A percentile compares a stretch with the other conserved stretches of the same genome.
Conservation (phyloP, 2,113 vertebrate species). For the Oreochromis spilurus region DNA sequence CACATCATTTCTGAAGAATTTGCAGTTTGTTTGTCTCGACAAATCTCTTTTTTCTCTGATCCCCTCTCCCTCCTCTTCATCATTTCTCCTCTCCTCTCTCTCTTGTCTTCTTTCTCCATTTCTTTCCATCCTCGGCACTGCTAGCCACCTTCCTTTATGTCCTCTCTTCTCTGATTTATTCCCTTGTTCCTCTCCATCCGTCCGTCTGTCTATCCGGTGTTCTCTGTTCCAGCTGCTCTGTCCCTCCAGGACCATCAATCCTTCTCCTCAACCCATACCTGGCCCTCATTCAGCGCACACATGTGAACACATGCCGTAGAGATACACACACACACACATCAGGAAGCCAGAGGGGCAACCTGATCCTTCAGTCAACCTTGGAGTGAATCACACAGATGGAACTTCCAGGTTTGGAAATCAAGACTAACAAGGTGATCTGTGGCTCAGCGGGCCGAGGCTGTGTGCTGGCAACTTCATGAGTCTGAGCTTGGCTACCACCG, state of each 20-base stretch:
- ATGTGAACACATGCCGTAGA: slow-evolving; percentile 2
- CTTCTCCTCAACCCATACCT: slow-evolving; percentile 63
- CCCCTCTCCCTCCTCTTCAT: neutral
- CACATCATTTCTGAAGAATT: slow-evolving; percentile 66
- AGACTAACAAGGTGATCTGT: slow-evolving; percentile 58
- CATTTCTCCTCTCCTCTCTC: neutral
- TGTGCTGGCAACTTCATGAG: neutral
- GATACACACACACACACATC: neutral
- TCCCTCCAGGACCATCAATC: slow-evolving; percentile 70
- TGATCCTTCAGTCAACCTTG: slow-evolving; percentile 64
- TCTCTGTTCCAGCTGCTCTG: slow-evolving; percentile 67
- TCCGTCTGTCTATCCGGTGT: slow-evolving; percentile 61
- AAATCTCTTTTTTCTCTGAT: slow-evolving; percentile 13
- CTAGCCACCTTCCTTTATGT: slow-evolving; percentile 36
- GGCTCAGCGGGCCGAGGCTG: neutral
- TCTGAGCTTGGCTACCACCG: neutral
- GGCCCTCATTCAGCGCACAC: slow-evolving; percentile 50
- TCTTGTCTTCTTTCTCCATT: slow-evolving; percentile 7
- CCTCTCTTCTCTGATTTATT: slow-evolving; percentile 66
- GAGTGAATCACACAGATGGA: slow-evolving; percentile 58
- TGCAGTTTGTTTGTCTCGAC: slow-evolving; percentile 60
- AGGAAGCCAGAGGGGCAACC: slow-evolving; percentile 54
- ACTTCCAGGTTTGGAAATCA: slow-evolving; percentile 62
- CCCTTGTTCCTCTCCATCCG: slow-evolving; percentile 50
- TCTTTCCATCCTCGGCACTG: slow-evolving; percentile 21